Base-by-base conservation (phyloP, 2,888 invertebrate genomes). In the Drosophila greeni region DNA sequence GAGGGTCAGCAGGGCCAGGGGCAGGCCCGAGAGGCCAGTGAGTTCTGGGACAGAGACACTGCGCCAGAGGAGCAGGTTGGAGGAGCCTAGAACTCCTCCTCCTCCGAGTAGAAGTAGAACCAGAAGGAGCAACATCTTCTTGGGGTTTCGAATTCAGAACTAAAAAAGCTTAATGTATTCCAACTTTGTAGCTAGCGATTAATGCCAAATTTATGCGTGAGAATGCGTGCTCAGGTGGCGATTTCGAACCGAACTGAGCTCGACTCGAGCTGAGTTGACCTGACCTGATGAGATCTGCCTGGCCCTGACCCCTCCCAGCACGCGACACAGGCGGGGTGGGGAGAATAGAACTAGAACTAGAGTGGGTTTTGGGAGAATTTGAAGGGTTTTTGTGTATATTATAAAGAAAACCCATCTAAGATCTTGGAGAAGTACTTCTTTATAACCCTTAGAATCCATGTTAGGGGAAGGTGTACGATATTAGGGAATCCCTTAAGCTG, bases 121-220 rank as follows among this genome's bases (percentile, higher is more conserved):
- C 20, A 48, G 3, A 12, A 43, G 24, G 12, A 36, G 49, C n/a
- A 3, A 58, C 59, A 60, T 60, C 61, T 61, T 60, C 49, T 61
- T 61, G 24, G 29, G 18, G 12, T 8, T 11, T 36, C 36, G 20
- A 48, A 12, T 6, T 36, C 29, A 16, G n/a, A 37, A 37, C 51
- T 39, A 31, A 42, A 60, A 42, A 31, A 16, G 31, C 31, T 2
- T 2, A 34, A 4, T 16, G 3, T 24, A n/a, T 29, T 24, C 42
- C n/a, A 33, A 14, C 43, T 53, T 47, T 33, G 3, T 43, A 39
- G 43, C 54, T 37, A 6, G 8, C 26, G 43, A 78, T 75, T 81
- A 76, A 81, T 73, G 75, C 70, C 56, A 66, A 82, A 70, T 74
- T 82, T 78, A 83, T 83, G 82, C 77, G 72, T 71, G 45, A 45